Percentiles rank a stretch among this genome's conserved stretches.
phyloP scores from a whole-genome alignment of 2,888 invertebrate species.

The Amphipoea lucens region DNA sequence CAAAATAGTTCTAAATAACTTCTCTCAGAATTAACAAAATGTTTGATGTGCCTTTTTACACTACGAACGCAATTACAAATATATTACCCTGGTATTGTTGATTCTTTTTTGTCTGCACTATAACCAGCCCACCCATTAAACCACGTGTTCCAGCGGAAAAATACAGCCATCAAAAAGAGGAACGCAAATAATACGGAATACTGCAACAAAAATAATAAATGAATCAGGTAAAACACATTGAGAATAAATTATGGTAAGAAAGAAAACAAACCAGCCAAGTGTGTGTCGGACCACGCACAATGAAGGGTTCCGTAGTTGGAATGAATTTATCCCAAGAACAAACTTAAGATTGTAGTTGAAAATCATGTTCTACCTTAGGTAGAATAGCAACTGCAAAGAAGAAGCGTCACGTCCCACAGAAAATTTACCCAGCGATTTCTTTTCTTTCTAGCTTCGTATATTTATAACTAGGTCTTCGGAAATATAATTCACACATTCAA shows the following conservation, averaged over 20 bases:
- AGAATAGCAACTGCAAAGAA: too few species aligned
- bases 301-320: too few species aligned
- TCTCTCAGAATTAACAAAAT: neutral
- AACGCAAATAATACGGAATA: slow-evolving; percentile 67
- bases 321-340: too few species aligned
- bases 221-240: neutral
- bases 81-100: neutral
- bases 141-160: slow-evolving; percentile 73
- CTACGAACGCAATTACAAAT: neutral
- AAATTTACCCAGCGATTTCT: too few species aligned
- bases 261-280: too few species aligned
- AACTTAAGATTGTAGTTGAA: too few species aligned
- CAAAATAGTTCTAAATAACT: neutral
- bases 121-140: slow-evolving; percentile 71
- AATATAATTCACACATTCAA: too few species aligned
- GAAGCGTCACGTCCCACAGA: too few species aligned
- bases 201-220: slow-evolving; percentile 65
- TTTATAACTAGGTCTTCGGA: too few species aligned
- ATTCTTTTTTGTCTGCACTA: neutral
- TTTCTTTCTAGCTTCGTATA: too few species aligned
- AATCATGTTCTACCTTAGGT: too few species aligned
- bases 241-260: neutral
- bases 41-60: neutral
- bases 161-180: slow-evolving; percentile 60
- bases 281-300: too few species aligned